Percentiles rank a stretch among this genome's conserved stretches.
phyloP scores from a whole-genome alignment of 2,888 invertebrate species.

The Lathronympha strigana region DNA sequence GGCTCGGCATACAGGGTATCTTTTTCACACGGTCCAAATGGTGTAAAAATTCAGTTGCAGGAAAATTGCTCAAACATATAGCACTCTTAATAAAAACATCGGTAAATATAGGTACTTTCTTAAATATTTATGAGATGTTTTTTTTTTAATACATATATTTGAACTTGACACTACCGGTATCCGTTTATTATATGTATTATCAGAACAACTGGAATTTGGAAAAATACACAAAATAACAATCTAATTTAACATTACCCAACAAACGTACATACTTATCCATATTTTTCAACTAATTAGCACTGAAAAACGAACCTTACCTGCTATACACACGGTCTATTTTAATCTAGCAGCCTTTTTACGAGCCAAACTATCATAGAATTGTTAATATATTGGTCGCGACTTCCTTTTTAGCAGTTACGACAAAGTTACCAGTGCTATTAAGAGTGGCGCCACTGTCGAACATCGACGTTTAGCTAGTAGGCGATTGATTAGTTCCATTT shows the following conservation, averaged over 20 bases:
- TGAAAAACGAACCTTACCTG: constrained; percentile 7
- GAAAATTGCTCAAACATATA: no score
- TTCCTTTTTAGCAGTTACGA: constrained; percentile 59
- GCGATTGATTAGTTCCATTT: constrained; percentile 16
- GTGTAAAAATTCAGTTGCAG: no score
- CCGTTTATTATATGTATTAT: not conserved
- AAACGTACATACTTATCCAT: not conserved
- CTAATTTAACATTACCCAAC: not conserved
- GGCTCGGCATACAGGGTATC: no score
- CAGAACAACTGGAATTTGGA: constrained; percentile 1
- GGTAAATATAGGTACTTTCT: no score
- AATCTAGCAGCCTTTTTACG: not conserved
- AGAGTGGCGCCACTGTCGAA: constrained; percentile 25
- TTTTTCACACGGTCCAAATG: no score
- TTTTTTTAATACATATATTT: not conserved
- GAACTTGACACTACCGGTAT: not conserved
- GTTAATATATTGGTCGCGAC: constrained; percentile 52
- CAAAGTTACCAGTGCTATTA: constrained; percentile 21
- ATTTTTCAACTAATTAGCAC: not conserved
- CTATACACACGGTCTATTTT: not conserved
- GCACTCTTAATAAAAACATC: no score
- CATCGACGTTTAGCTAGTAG: not conserved
- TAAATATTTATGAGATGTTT: no score
- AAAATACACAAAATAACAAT: constrained; percentile 26
- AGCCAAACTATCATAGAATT: constrained; percentile 28